Evolutionary conservation across 2,797 vertebrate species (phyloP), one percentile per base, ranked within the genome.

Genomic region (Oceanodroma leucorhoa): DNA sequence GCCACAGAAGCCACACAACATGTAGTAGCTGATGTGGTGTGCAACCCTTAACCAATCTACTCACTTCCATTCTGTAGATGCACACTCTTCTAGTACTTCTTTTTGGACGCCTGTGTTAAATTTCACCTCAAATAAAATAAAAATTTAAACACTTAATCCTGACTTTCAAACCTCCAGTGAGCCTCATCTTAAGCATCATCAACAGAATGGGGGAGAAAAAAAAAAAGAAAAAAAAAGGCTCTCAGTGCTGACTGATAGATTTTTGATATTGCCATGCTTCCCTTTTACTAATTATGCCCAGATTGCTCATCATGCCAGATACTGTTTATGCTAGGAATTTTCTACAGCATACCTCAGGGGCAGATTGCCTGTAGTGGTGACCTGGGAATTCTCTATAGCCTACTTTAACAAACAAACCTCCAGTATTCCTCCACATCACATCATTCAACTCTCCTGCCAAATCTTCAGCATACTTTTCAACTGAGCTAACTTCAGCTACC

Each of bases 271-370:
- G 58, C 89, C 15, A 32, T 43, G 72, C 30, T 82, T 90, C 38
- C 70, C 22, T 93, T 96, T 92, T 82, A 94, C 93, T 97, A 95
- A 97, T 97, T 97, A 92, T 87, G 88, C 92, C 96, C 90, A 97
- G 76, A 94, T 80, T 94, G 97, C 75, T 95, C 93, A 95, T 96
- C 96, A 89, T 83, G 93, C 75, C 73, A 95, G 89, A 95, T 46
- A 94, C 67, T 96, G 83, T 96, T 95, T 96, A 77, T 87, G 90
- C 34, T 92, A 94, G 83, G 85, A 80, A 96, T 96, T 95, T 97
- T 97, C 89, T 94, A 58, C 93, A 92, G 87, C 75, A 83, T 83
- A 95, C 94, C 95, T 97, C 86, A 92, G 86, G 92, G 90, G 96
- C 72, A 96, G 87, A 96, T 89, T 96, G 53, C 89, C 78, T 95